Base-by-base conservation (phyloP, 2,113 vertebrate genomes). In the Gobiocypris rarus region DNA sequence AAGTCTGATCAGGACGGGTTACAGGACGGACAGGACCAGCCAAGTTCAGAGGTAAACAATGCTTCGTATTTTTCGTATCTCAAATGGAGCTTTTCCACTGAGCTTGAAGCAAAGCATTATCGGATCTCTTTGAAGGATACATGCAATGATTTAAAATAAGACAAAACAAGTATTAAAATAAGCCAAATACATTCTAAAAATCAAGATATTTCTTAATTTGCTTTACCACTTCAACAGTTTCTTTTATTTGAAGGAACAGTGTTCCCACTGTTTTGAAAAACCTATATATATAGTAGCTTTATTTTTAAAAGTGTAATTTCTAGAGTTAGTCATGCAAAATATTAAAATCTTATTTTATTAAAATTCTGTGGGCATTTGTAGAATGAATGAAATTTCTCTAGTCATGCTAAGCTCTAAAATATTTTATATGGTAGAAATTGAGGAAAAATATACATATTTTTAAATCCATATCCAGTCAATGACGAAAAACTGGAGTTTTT, bases 21-120 rank as follows among this genome's bases (percentile, higher is more conserved):
- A 48, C 94, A 91, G 38, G 85, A 88, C 10, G 11, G 79, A 56
- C 95, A 95, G 86, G 90, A 91, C 4, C 94, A 95, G 63, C 91
- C 94, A 22, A 75, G 93, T 90, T 95, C 96, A 24, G 97, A 99
- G 97, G 97, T 99, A 96, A 82, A 43, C 1, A 1, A 26, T 28
- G 22, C 63, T 26, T 26, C 9, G 11, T n/a, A 7, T 41, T 56
- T 13, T 28, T 28, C 3, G 9, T 28, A 14, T 50, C 14, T 52
- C 7, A 9, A 19, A 67, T 38, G 9, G 17, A 41, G 19, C 17
- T 65, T 28, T 31, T 3, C 14, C 13, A 31, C 61, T 7, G 2
- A 65, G 26, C 59, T 63, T 63, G 13, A 63, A 28, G 26, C 14
- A 65, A 17, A 31, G 45, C 2, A 19, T 54, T 54, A 59, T 11